Percentiles rank a stretch among this genome's conserved stretches.
Evolutionary conservation across 2,113 vertebrate genomes (phyloP).

Genomic region (Sapayoa aenigma): DNA sequence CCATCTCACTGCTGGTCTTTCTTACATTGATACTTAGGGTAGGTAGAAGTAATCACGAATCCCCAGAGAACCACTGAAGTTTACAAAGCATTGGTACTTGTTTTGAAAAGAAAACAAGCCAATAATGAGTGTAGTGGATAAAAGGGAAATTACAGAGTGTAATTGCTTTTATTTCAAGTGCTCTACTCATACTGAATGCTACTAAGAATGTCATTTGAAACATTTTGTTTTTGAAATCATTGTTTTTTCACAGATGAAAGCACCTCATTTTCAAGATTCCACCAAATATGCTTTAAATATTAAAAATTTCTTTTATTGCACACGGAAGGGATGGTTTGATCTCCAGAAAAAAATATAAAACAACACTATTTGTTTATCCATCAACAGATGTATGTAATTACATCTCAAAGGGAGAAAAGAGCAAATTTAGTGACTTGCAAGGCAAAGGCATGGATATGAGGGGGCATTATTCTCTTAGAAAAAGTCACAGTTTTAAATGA

Average conservation of each 20-base stretch:
- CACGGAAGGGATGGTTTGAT: constrained; percentile 51
- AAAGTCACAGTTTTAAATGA: constrained; percentile 1
- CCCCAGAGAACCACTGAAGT: neutral
- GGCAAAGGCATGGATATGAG: neutral
- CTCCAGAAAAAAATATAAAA: constrained; percentile 31
- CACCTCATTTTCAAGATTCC: constrained; percentile 54
- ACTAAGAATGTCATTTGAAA: constrained; percentile 53
- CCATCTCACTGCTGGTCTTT: neutral
- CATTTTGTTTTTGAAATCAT: constrained; percentile 56
- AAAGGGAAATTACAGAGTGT: constrained; percentile 32
- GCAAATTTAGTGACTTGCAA: constrained; percentile 54
- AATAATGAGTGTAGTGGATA: neutral
- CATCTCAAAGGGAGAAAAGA: constrained; percentile 54
- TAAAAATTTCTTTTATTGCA: constrained; percentile 57
- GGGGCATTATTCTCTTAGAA: neutral
- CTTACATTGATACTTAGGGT: neutral
- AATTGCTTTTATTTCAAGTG: constrained; percentile 42
- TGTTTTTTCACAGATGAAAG: constrained; percentile 68
- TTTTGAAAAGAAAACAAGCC: constrained; percentile 18
- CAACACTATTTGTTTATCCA: constrained; percentile 67
- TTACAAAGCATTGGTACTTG: neutral
- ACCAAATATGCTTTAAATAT: constrained; percentile 71
- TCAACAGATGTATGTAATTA: constrained; percentile 72
- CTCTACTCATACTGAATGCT: neutral
- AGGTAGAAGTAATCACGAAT: neutral